Conservation (phyloP, 2,113 vertebrate species). For the Sylvia atricapilla region DNA sequence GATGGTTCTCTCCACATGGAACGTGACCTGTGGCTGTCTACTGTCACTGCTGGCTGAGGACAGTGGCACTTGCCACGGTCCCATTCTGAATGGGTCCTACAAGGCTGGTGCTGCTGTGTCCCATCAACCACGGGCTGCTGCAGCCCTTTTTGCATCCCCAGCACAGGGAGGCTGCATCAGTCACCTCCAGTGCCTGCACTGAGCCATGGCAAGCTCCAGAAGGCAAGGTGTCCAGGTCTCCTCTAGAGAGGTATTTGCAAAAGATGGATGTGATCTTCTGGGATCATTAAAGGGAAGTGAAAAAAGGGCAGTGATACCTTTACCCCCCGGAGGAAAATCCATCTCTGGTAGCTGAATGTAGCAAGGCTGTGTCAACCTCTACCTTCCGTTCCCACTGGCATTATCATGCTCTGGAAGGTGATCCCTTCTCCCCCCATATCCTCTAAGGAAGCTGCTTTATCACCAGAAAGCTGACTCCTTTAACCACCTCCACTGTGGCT, state of each 20-base stretch:
- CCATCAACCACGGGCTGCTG: background rate
- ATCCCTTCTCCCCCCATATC: background rate
- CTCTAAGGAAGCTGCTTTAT: background rate
- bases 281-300: constrained; percentile 10
- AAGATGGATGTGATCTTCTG: constrained; percentile 29
- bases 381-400: fast-evolving
- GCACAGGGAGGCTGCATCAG: background rate
- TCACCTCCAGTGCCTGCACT: background rate
- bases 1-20: fast-evolving
- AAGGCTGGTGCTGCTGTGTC: background rate
- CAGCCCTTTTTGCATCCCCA: background rate
- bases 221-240: background rate
- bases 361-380: background rate
- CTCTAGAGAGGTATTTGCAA: constrained; percentile 26
- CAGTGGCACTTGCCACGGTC: background rate
- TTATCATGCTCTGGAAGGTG: background rate
- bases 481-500: background rate
- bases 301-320: constrained; percentile 17
- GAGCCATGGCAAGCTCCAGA: background rate
- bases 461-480: background rate
- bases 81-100: fast-evolving
- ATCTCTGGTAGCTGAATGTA: background rate
- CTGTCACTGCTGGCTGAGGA: background rate
- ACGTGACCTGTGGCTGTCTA: background rate
- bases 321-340: constrained; percentile 25